These are phyloP conservation scores for Andrena flavipes DNA, from an alignment of 2,888 invertebrate genomes.

Conservation along the genomic window DNA sequence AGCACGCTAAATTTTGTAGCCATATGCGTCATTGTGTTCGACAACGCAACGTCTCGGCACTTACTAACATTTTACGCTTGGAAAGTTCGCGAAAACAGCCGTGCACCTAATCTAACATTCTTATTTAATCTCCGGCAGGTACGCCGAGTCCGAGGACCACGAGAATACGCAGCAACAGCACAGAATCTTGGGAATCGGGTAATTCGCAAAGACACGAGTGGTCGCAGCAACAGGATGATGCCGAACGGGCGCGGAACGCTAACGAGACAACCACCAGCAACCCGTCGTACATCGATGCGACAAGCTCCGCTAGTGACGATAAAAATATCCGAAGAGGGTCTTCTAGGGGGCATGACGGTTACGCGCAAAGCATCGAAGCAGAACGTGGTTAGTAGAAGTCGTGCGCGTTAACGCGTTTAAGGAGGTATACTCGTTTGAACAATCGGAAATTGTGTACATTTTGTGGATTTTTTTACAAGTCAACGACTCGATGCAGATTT, in stretches of 20 bases:
- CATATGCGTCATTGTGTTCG: not conserved
- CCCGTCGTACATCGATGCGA: not conserved
- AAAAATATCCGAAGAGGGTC: constrained; percentile 62
- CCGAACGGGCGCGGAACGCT: constrained; percentile 60
- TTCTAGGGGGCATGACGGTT: constrained; percentile 85
- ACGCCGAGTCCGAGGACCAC: constrained; percentile 63
- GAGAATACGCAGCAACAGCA: constrained; percentile 86
- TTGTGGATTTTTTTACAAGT: no score
- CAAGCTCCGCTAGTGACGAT: not conserved
- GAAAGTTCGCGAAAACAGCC: not conserved
- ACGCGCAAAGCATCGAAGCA: constrained; percentile 84
- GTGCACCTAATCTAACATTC: not conserved
- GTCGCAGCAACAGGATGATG: constrained; percentile 74
- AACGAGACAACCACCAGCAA: constrained; percentile 26
- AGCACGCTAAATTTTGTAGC: not conserved
- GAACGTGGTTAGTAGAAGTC: constrained; percentile 73
- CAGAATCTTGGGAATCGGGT: constrained; percentile 86
- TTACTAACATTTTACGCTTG: not conserved
- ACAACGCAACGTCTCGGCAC: not conserved
- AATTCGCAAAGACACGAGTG: constrained; percentile 77
- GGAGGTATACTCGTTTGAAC: no score
- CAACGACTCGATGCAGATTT: no score
- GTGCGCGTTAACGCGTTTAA: not conserved
- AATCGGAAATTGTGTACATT: no score
- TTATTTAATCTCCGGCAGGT: constrained; percentile 64